These are phyloP conservation scores for Megastigmus dorsalis DNA, from an alignment of 2,888 invertebrate species.

Conservation along the genomic window DNA sequence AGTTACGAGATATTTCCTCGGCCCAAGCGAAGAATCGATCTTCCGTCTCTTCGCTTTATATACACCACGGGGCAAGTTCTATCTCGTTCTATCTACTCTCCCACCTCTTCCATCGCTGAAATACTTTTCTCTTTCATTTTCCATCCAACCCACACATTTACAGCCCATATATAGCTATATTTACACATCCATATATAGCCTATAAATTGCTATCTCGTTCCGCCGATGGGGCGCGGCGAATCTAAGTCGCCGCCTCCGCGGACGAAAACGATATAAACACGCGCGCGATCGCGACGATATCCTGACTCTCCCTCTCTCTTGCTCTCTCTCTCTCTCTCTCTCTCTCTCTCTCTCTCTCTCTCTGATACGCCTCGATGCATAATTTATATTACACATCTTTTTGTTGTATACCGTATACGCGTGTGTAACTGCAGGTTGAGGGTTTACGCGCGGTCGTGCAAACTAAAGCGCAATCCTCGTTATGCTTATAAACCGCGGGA, in stretches of 20 bases:
- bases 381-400: too few relatives aligned
- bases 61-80: slow-evolving; percentile 64
- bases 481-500: too few relatives aligned
- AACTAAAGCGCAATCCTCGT: too few relatives aligned
- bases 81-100: slow-evolving; percentile 62
- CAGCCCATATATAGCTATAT: slow-evolving; percentile 18
- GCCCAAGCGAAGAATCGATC: slow-evolving; percentile 66
- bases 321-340: background rate
- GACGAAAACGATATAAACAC: too few relatives aligned
- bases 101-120: slow-evolving; percentile 58
- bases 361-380: too few relatives aligned
- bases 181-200: slow-evolving; percentile 1
- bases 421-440: too few relatives aligned
- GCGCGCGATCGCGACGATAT: background rate
- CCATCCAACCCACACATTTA: slow-evolving; percentile 24
- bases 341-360: background rate
- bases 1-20: slow-evolving; percentile 71
- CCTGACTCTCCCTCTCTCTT: background rate
- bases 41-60: slow-evolving; percentile 62
- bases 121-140: slow-evolving; percentile 62
- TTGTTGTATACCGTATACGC: too few relatives aligned
- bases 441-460: too few relatives aligned
- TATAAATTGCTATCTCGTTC: slow-evolving; percentile 35
- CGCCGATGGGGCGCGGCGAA: background rate
- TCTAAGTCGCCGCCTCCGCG: too few relatives aligned